Base-by-base conservation (phyloP, 2,888 invertebrate species). In the Stenolophus ochropezus region DNA sequence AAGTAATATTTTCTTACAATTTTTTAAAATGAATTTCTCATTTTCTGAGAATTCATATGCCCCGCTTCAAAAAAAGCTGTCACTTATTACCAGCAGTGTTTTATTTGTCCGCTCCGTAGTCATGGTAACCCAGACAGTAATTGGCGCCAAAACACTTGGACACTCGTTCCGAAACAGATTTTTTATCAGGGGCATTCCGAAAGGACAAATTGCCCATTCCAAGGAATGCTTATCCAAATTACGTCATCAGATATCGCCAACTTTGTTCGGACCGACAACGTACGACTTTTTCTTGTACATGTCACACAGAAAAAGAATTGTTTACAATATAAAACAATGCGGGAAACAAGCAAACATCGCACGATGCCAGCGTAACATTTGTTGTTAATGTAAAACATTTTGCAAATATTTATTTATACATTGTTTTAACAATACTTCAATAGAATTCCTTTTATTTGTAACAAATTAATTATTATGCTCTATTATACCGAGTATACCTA, bases 111-210 rank as follows among this genome's bases (percentile, higher is more conserved):
- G 73, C 73, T 73, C n/a, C 2, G 23, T 51, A 16, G n/a, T 23
- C 11, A 56, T 53, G 53, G 11, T 16, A 16, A 16, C 6, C 27
- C 56, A 16, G 18, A 75, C 56, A 56, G 56, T 79, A 79, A 79
- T 79, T 79, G 79, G 71, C 71, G 79, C 79, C 79, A 69, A 79
- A 79, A 79, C 79, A 79, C 79, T 79, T 79, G 69, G 51, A 71
- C 65, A 79, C 51, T 69, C 65, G 79, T 20, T 71, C 33, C 79
- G 51, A 71, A 79, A 61, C 79, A 69, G 71, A 71, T 79, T 69
- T 71, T 79, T 79, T 79, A 79, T 79, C 79, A 27, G 42, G 27
- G 71, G 51, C 47, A 53, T 51, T 69, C 33, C 71, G 23, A 47
- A 21, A 71, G 79, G 79, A 79, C 79, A 79, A 79, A 79, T 79